Evolutionary conservation across 2,113 vertebrate genomes (phyloP).

Genomic region (Miniopterus natalensis): DNA sequence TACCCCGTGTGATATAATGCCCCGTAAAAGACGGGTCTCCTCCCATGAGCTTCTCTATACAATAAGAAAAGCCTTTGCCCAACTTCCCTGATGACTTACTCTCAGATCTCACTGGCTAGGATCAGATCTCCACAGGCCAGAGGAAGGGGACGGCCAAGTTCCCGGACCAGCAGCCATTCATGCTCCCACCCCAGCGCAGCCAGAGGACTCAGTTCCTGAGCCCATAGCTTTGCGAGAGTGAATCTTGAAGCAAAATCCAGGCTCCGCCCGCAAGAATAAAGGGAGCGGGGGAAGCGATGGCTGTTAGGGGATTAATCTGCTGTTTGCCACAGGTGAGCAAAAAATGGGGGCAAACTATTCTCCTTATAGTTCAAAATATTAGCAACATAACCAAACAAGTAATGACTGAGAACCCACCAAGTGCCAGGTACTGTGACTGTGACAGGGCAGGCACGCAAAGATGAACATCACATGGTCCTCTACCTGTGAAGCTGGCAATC

Average conservation of each 20-base stretch:
- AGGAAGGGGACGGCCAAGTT: not conserved
- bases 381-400: not conserved
- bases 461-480: not conserved
- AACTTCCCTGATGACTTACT: not conserved
- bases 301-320: not conserved
- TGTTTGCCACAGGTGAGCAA: not conserved
- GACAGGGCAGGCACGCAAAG: not conserved
- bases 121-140: not conserved
- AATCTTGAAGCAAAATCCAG: conserved; percentile 13
- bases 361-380: not conserved
- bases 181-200: not conserved
- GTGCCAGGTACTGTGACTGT: not conserved
- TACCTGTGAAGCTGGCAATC: not conserved
- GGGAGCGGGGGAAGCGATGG: fast-evolving
- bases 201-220: conserved; percentile 6
- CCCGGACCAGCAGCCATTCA: not conserved
- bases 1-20: not conserved
- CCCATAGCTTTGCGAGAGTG: not conserved
- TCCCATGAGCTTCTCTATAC: not conserved
- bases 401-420: not conserved
- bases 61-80: not conserved
- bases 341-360: not conserved
- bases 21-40: not conserved
- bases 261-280: not conserved
- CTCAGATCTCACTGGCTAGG: conserved; percentile 5